Base-by-base conservation (phyloP, 2,888 invertebrate species). In the Noctua fimbriata region DNA sequence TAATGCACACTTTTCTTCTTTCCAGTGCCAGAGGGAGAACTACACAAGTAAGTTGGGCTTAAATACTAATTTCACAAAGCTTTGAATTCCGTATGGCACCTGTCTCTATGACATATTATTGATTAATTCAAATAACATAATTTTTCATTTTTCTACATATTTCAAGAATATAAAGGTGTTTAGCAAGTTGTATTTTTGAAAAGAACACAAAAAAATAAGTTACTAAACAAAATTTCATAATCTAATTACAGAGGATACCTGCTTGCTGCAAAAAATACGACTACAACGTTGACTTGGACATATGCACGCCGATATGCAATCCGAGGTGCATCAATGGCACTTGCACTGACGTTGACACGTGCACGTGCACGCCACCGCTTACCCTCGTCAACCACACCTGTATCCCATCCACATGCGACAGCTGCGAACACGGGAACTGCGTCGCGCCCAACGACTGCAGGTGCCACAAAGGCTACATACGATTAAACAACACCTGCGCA, bases 391-490 rank as follows among this genome's bases (percentile, higher is more conserved):
- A 44, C 16, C 12, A 83, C 70, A 41, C 65, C 24, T 84, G 84
- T 28, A 32, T 83, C 0, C 66, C 55, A 36, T 36, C 77, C 28
- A 73, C 52, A 10, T 85, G 84, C 73, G n/a, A 49, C 41, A 55
- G 49, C 41, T 85, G 85, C 63, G 81, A 84, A 9, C 67, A 85
- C 41, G 93, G 95, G 1, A 87, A 87, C 1, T 97, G 97, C 79
- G 85, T 91, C 4, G 94, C 91, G 0, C 95, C 95, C 0, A 90
- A 94, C 1, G 88, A 89, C 28, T 97, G 97, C 67, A 86, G 88
- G 16, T 97, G 97, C 81, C 90, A 93, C 49, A 87, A 86, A 41
- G 97, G 96, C 2, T 96, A 94, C 78, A 78, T 49, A 58, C 73
- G 60, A 55, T 69, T 96, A 79, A 83, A 87, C 28, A 70, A 80